Base-by-base conservation (phyloP, 1,140 invertebrate genomes). In the Brachionus rubens region DNA sequence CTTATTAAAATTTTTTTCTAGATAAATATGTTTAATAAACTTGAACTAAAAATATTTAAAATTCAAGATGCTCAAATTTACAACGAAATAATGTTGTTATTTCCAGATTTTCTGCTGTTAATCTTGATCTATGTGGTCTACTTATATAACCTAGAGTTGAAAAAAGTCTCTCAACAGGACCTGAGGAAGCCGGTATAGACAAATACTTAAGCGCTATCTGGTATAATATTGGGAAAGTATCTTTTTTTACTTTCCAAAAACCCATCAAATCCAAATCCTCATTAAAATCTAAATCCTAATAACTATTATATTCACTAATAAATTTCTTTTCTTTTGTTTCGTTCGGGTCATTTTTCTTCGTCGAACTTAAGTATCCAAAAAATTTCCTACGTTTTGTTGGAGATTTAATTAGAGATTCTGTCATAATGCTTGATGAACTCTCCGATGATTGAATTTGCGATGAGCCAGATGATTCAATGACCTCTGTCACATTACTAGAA, bases 241-340 rank as follows among this genome's bases (percentile, higher is more conserved):
- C 21, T 54, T 54, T 54, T 54, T 54, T 54, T 24, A 48, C 47
- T 50, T 21, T 19, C 47, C 47, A 21, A 50, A 50, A 50, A 50
- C 24, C n/a, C 47, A 50, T 50, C 10, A 50, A 50, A 6, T 50
- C 47, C 47, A 21, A 21, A 50, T 50, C 47, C 10, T 50, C 24
- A 21, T 50, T 50, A 50, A 50, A 50, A 19, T 50, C 47, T 50
- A 50, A 16, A 50, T 50, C 47, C 24, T 21, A 50, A 50, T 50
- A 50, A 50, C 47, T 50, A 50, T 19, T 50, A 50, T 50, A 50
- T 50, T 50, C 47, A 50, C 47, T 50, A 21, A 50, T 50, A 50
- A 21, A 50, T 43, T 50, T 50, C 47, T 50, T 50, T 50, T 3
- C 47, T 50, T 50, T 50, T 50, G 47, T 50, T 50, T 50, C 47